These are phyloP conservation scores for Festucalex cinctus DNA, from an alignment of 2,113 vertebrate species.

Conservation along the genomic window DNA sequence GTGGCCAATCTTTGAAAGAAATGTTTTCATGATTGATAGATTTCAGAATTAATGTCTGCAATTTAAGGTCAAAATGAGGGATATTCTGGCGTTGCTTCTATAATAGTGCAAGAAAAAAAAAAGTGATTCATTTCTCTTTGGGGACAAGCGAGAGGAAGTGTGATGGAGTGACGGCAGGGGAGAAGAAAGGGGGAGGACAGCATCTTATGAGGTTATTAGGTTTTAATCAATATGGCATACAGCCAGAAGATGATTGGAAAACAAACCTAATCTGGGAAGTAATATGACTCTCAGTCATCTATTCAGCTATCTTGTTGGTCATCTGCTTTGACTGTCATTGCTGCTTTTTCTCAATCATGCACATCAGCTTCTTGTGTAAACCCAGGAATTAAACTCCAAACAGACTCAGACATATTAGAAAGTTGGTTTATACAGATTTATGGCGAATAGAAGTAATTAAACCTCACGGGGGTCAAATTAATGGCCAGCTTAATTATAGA, in stretches of 20 bases:
- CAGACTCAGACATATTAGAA: constrained; percentile 5
- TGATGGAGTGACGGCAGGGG: constrained; percentile 15
- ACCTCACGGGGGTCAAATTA: not conserved
- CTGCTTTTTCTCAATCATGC: constrained; percentile 47
- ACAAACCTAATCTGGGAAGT: constrained; percentile 72
- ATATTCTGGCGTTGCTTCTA: constrained; percentile 69
- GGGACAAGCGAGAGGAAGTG: constrained; percentile 35
- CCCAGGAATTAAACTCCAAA: constrained; percentile 19
- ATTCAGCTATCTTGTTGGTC: constrained; percentile 40
- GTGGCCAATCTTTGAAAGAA: constrained; percentile 38
- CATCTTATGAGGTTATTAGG: constrained; percentile 73
- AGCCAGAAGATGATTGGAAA: constrained; percentile 71
- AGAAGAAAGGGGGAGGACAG: constrained; percentile 48
- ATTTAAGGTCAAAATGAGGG: constrained; percentile 73
- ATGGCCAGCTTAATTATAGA: not conserved
- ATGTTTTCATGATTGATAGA: constrained; percentile 71
- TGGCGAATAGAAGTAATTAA: not conserved
- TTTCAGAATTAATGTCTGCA: constrained; percentile 72
- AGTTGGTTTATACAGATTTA: not conserved
- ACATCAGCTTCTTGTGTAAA: constrained; percentile 20
- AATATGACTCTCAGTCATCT: constrained; percentile 68
- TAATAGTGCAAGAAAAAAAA: constrained; percentile 57
- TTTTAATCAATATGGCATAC: constrained; percentile 77
- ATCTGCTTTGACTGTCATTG: constrained; percentile 40
- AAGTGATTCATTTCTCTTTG: constrained; percentile 64